Evolutionary conservation across 1,140 invertebrate species (phyloP).

Genomic region (Melitaea cinxia): DNA sequence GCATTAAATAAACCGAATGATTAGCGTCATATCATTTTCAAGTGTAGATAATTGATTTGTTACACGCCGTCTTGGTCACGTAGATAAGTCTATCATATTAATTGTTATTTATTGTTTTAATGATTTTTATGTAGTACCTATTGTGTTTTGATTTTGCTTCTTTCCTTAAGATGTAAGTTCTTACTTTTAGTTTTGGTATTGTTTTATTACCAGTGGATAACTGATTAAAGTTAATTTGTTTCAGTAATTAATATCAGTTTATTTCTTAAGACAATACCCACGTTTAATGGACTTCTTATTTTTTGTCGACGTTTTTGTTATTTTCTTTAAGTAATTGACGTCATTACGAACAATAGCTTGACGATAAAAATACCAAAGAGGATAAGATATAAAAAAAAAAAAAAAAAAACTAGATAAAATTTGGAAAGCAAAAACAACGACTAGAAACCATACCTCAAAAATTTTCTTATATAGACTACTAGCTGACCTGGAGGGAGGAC

Average conservation of each 20-base stretch:
- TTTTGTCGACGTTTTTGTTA: not conserved
- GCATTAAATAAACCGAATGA: slow-evolving; percentile 2
- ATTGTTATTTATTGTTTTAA: no score
- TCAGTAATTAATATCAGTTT: no score
- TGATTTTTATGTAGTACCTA: no score
- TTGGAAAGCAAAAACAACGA: no score
- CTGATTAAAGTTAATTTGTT: no score
- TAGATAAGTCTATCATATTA: slow-evolving; percentile 15
- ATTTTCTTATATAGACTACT: no score
- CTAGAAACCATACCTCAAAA: no score
- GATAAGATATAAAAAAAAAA: not conserved
- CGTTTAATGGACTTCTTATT: not conserved
- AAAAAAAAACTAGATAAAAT: not conserved
- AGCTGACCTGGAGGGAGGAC: no score
- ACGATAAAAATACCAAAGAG: not conserved
- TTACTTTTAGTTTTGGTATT: no score
- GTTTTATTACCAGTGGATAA: no score
- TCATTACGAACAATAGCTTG: not conserved
- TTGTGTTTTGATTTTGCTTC: no score
- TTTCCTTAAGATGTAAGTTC: no score
- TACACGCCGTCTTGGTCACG: slow-evolving; percentile 26
- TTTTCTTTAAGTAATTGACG: not conserved
- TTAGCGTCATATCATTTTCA: slow-evolving; percentile 19
- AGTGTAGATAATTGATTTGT: slow-evolving; percentile 24
- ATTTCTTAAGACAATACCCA: slow-evolving; percentile 3